Percentiles rank a stretch among this genome's conserved stretches.
Conservation (phyloP, 1,140 invertebrate species). For the Apis dorsata region DNA sequence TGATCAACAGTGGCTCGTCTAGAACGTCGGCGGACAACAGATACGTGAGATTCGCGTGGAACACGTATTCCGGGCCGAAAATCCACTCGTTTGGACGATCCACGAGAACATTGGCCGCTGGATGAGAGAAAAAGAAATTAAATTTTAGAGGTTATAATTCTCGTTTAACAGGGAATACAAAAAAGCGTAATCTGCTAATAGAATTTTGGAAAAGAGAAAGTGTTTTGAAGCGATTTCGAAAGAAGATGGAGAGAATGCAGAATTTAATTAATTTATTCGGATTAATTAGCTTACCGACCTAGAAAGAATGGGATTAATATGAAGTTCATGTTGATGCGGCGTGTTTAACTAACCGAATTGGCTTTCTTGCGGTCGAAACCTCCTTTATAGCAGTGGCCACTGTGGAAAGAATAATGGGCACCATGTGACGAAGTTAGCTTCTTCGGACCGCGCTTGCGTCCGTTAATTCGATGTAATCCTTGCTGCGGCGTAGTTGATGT, state of each 20-base stretch:
- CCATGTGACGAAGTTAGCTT: neutral
- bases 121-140: neutral
- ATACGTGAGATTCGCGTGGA: slow-evolving; percentile 13
- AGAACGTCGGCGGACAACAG: neutral
- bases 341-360: neutral
- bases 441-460: slow-evolving; percentile 20
- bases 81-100: neutral
- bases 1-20: neutral
- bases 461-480: slow-evolving; percentile 5
- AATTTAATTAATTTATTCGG: neutral
- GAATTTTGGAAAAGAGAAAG: too few relatives aligned
- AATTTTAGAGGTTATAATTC: too few relatives aligned
- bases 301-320: slow-evolving; percentile 37
- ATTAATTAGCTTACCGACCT: slow-evolving; percentile 37
- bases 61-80: slow-evolving; percentile 43
- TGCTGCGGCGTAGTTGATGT: neutral
- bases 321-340: slow-evolving; percentile 26
- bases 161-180: too few relatives aligned
- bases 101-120: slow-evolving; percentile 32
- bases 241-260: too few relatives aligned
- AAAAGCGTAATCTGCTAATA: too few relatives aligned
- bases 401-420: neutral
- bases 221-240: too few relatives aligned
- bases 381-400: slow-evolving; percentile 32
- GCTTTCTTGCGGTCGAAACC: slow-evolving; percentile 15